Evolutionary conservation across 2,797 vertebrate species (phyloP).

Genomic region (Muscicapa comitata): DNA sequence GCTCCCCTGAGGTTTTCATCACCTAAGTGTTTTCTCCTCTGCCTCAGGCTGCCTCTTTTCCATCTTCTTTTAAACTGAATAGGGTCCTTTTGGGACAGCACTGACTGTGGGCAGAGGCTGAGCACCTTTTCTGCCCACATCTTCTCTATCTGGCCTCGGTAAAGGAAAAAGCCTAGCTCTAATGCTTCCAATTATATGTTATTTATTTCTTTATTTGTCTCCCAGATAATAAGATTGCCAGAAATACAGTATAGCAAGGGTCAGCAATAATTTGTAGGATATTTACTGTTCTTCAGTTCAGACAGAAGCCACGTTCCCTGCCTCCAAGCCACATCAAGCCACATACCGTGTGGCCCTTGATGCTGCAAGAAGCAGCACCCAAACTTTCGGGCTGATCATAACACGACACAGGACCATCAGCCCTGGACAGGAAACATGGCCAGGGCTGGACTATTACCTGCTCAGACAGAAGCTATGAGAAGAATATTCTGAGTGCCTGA

Average conservation of each 20-base stretch:
- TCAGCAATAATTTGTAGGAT: neutral
- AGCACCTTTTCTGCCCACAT: neutral
- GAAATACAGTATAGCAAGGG: neutral
- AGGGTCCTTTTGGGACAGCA: neutral
- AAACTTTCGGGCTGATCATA: neutral
- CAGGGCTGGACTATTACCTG: neutral
- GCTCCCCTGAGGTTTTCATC: neutral
- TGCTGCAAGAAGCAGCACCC: neutral
- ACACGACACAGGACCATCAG: rapidly evolving
- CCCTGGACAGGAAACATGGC: neutral
- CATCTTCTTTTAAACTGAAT: neutral
- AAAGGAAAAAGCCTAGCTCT: neutral
- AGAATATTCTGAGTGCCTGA: neutral
- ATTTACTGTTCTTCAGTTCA: neutral
- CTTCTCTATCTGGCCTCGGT: rapidly evolving
- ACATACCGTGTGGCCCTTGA: neutral
- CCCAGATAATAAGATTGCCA: neutral
- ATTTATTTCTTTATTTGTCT: neutral
- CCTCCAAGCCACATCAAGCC: neutral
- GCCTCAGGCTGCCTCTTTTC: neutral
- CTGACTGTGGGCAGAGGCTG: neutral
- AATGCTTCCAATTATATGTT: neutral
- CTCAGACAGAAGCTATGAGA: neutral
- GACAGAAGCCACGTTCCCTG: neutral
- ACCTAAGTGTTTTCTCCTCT: neutral